Percentiles rank a stretch among this genome's conserved stretches.
These are phyloP conservation scores for Linnaemya tessellans DNA, from an alignment of 2,888 invertebrate genomes.

Conservation along the genomic window DNA sequence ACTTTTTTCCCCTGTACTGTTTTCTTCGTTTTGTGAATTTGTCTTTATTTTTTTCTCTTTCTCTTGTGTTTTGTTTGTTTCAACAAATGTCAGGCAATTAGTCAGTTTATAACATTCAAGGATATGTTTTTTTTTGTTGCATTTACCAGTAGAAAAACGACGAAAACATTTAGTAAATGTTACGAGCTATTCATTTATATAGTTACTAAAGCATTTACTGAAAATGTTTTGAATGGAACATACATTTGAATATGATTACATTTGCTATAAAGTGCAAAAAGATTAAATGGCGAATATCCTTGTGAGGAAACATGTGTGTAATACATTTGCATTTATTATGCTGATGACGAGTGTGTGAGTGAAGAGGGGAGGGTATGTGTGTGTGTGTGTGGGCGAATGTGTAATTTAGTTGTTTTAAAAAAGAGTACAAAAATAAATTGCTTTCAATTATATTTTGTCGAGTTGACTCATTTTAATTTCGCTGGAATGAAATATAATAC, in stretches of 20 bases:
- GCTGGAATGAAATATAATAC: neutral
- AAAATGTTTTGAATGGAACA: neutral
- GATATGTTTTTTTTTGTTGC: slow-evolving; percentile 9
- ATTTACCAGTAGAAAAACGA: slow-evolving; percentile 17
- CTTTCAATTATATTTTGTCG: slow-evolving; percentile 29
- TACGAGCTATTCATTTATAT: slow-evolving; percentile 1
- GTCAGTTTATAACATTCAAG: slow-evolving; percentile 66
- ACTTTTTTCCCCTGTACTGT: slow-evolving; percentile 1
- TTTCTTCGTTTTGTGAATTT: slow-evolving; percentile 25
- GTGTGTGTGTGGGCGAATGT: neutral
- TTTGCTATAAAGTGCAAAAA: slow-evolving; percentile 3
- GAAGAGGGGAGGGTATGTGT: neutral
- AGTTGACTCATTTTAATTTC: neutral
- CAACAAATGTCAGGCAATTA: slow-evolving; percentile 69
- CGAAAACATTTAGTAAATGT: slow-evolving; percentile 43
- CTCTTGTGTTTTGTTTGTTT: slow-evolving; percentile 24
- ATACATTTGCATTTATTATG: slow-evolving; percentile 28
- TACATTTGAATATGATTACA: slow-evolving; percentile 8
- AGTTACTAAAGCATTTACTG: slow-evolving; percentile 32
- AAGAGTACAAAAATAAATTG: slow-evolving; percentile 32
- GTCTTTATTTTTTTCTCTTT: neutral
- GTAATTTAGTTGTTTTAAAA: slow-evolving; percentile 1
- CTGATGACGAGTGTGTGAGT: neutral
- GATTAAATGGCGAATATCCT: slow-evolving; percentile 28
- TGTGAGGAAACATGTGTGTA: slow-evolving; percentile 19